Evolutionary conservation across 2,797 vertebrate species (phyloP).

Genomic region (Lates japonicus): DNA sequence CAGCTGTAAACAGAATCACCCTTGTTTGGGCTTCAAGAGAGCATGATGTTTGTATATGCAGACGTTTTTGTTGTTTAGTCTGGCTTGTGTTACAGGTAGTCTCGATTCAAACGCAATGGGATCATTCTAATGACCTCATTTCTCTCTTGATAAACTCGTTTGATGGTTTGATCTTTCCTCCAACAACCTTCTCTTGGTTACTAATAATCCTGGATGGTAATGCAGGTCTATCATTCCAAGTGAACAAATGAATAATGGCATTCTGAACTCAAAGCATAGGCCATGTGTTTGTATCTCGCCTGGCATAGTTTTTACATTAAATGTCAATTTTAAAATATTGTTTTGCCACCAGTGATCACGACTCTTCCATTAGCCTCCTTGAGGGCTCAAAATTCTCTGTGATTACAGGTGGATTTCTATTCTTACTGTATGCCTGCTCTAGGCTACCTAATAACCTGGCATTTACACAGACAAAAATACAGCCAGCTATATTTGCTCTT

Average conservation of each 20-base stretch:
- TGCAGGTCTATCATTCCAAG: constrained; percentile 30
- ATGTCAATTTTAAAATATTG: background rate
- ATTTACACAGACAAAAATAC: background rate
- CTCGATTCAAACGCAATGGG: constrained; percentile 54
- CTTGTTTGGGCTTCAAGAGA: constrained; percentile 70
- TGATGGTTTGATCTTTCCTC: constrained; percentile 33
- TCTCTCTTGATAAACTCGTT: constrained; percentile 45
- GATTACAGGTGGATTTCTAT: background rate
- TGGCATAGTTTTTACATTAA: background rate
- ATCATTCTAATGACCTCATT: constrained; percentile 59
- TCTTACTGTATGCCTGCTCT: background rate
- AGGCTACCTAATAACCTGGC: background rate
- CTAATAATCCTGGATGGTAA: constrained; percentile 31
- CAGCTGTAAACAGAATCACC: constrained; percentile 75
- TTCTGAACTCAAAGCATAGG: background rate
- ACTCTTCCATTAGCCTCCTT: background rate
- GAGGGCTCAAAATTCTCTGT: background rate
- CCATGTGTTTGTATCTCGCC: background rate
- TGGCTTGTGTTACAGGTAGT: constrained; percentile 63
- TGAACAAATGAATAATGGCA: background rate
- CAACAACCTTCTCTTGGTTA: constrained; percentile 24
- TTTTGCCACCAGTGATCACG: background rate
- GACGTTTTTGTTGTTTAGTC: constrained; percentile 69
- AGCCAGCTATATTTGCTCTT: background rate
- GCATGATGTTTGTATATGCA: constrained; percentile 54